Evolutionary conservation across 2,797 vertebrate species (phyloP).

Genomic region (Argentina silus): DNA sequence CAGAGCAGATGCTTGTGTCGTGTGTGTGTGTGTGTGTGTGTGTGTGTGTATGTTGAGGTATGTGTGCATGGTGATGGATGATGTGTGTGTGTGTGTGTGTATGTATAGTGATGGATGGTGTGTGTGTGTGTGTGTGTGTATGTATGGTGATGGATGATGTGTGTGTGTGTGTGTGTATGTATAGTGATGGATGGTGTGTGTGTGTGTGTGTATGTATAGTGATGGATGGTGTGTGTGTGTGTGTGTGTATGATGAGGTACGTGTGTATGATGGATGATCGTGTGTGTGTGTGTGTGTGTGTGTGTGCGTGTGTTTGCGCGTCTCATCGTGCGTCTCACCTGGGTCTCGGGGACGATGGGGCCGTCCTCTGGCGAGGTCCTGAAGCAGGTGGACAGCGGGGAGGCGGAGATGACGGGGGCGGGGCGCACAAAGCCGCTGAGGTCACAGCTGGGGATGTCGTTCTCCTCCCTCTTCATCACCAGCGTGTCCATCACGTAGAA

Average conservation of each 20-base stretch:
- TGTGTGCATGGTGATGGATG: conserved; percentile 12
- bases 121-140: background rate
- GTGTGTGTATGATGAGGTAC: background rate
- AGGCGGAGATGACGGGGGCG: conserved; percentile 90
- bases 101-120: background rate
- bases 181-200: background rate
- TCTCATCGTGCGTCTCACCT: conserved; percentile 75
- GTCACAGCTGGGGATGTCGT: conserved; percentile 97
- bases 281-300: background rate
- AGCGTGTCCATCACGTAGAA: conserved; percentile 98
- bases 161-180: background rate
- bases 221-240: conserved; percentile 10
- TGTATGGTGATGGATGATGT: too few relatives aligned
- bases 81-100: conserved; percentile 1
- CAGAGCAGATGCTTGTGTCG: background rate
- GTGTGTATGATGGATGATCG: too few relatives aligned
- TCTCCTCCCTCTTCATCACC: conserved; percentile 98
- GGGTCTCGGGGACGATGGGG: conserved; percentile 94
- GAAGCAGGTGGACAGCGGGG: conserved; percentile 92
- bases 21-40: background rate
- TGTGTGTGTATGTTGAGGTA: background rate
- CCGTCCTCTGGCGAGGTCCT: conserved; percentile 89
- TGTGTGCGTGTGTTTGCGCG: background rate
- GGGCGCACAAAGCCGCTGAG: conserved; percentile 94
- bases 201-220: conserved; percentile 1